phyloP scores from a whole-genome alignment of 2,797 vertebrate genomes.

The Sebastes iracundus region DNA sequence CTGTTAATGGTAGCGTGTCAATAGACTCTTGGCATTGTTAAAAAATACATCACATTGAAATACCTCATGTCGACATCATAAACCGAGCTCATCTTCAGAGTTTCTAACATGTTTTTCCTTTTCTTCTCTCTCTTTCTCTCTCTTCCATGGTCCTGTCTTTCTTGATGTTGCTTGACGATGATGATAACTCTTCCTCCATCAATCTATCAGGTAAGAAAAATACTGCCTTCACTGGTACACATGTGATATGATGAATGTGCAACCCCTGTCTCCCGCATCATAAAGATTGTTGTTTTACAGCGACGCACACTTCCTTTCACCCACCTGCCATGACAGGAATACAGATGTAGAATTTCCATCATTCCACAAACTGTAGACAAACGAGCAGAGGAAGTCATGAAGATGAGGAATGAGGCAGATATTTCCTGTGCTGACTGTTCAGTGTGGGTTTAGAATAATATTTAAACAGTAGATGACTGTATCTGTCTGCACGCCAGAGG shows the following conservation, averaged over 20 bases:
- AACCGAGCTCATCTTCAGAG: not conserved
- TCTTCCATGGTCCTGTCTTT: slow-evolving; percentile 10
- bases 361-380: slow-evolving; percentile 14
- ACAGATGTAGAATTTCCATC: slow-evolving; percentile 29
- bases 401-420: slow-evolving; percentile 43
- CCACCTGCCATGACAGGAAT: slow-evolving; percentile 11
- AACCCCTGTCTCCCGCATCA: too few species aligned
- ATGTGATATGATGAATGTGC: not conserved
- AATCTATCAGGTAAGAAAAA: slow-evolving; percentile 58
- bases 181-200: slow-evolving; percentile 3
- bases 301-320: not conserved
- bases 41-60: not conserved
- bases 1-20: not conserved
- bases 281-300: not conserved
- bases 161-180: not conserved
- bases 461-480: slow-evolving; percentile 36
- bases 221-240: not conserved
- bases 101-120: not conserved
- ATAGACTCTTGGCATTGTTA: not conserved
- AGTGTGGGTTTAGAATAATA: slow-evolving; percentile 45
- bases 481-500: slow-evolving; percentile 44
- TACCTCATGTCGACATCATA: not conserved
- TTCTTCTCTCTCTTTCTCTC: not conserved
- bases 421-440: slow-evolving; percentile 45
- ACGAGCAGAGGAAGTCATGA: slow-evolving; percentile 36